Evolutionary conservation across 2,888 invertebrate species (phyloP).

Genomic region (Coenonympha glycerion): DNA sequence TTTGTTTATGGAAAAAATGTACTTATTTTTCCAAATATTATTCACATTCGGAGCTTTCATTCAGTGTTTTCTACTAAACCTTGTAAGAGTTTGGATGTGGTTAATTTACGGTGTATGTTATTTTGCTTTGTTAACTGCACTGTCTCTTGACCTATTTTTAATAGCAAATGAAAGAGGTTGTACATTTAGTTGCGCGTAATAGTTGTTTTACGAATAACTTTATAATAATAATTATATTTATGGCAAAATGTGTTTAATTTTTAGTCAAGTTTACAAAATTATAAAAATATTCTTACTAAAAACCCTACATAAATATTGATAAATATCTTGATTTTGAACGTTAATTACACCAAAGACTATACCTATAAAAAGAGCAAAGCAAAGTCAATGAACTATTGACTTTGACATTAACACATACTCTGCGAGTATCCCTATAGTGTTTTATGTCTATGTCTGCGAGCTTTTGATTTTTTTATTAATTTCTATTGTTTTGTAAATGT

Average conservation of each 20-base stretch:
- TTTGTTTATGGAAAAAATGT: slow-evolving; percentile 70
- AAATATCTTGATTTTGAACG: no score
- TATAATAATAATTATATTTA: neutral
- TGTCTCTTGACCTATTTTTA: slow-evolving; percentile 60
- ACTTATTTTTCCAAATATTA: slow-evolving; percentile 68
- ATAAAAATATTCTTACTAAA: no score
- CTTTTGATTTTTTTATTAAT: no score
- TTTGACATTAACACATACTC: slow-evolving; percentile 2
- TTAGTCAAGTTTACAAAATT: no score
- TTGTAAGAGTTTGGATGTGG: slow-evolving; percentile 61
- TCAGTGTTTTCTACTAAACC: slow-evolving; percentile 65
- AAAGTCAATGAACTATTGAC: slow-evolving; percentile 2
- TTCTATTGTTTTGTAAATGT: no score
- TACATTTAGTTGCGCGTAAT: slow-evolving; percentile 65
- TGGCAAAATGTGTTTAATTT: slow-evolving; percentile 1
- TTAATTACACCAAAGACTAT: no score
- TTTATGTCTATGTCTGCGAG: no score
- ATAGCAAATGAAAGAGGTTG: slow-evolving; percentile 70
- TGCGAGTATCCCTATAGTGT: no score
- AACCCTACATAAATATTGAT: no score
- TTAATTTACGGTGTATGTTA: slow-evolving; percentile 61
- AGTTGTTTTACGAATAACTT: slow-evolving; percentile 6
- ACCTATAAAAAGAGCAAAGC: neutral
- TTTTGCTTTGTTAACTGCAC: slow-evolving; percentile 55
- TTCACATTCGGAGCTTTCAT: slow-evolving; percentile 68